phyloP scores from a whole-genome alignment of 2,797 vertebrate genomes.

The Sphenopsis melanotis region DNA sequence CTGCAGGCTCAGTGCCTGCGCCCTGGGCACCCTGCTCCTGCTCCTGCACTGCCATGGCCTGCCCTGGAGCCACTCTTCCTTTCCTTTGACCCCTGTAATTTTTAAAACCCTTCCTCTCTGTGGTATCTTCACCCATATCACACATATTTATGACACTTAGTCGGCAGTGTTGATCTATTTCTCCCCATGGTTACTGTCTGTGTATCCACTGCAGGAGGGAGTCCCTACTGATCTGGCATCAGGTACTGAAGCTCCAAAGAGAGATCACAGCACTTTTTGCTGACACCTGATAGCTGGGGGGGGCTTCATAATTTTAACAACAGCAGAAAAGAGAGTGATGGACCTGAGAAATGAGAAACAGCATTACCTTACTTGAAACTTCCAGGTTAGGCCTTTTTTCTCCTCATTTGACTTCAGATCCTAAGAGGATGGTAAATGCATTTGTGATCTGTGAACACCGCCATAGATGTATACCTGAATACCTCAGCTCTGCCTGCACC shows the following conservation, averaged over 20 bases:
- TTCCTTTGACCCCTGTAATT: background rate
- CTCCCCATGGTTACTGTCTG: background rate
- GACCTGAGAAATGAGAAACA: background rate
- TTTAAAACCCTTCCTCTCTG: background rate
- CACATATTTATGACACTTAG: background rate
- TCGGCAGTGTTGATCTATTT: rapidly evolving
- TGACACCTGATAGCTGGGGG: background rate
- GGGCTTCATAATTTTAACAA: background rate
- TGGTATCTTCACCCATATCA: background rate
- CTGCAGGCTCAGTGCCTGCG: rapidly evolving
- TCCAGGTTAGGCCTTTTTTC: background rate
- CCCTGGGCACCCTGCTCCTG: rapidly evolving
- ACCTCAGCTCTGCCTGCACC: background rate
- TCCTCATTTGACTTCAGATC: background rate
- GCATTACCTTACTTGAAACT: background rate
- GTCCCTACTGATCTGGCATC: background rate
- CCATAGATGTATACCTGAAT: background rate
- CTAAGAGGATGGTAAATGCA: background rate
- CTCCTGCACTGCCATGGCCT: too few relatives aligned
- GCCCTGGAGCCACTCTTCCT: rapidly evolving
- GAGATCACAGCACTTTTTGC: background rate
- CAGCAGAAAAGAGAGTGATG: background rate
- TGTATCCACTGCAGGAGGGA: background rate
- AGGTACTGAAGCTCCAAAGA: background rate
- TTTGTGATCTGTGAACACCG: background rate